Percentiles rank a stretch among this genome's conserved stretches.
phyloP scores from a whole-genome alignment of 2,797 vertebrate genomes.

The Melopsittacus undulatus region DNA sequence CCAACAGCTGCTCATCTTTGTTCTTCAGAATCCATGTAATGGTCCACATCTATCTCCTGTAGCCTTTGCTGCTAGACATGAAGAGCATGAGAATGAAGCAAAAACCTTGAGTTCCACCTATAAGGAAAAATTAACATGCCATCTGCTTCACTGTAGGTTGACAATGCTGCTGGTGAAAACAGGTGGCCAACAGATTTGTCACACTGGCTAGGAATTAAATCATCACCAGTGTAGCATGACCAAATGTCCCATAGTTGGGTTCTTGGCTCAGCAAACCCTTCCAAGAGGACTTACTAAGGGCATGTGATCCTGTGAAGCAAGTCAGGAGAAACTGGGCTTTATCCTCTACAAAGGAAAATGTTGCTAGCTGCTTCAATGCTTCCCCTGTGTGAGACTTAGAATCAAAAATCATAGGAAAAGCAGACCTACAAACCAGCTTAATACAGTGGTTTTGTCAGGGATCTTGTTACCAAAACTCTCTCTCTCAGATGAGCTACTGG shows the following conservation, averaged over 20 bases:
- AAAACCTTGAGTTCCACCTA: neutral
- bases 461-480: neutral
- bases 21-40: neutral
- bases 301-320: neutral
- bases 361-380: neutral
- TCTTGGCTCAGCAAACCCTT: neutral
- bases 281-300: neutral
- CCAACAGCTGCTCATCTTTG: neutral
- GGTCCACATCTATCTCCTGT: neutral
- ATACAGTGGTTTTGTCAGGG: neutral
- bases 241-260: neutral
- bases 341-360: neutral
- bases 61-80: neutral
- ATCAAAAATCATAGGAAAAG: neutral
- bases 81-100: neutral
- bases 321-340: neutral
- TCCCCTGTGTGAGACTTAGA: neutral
- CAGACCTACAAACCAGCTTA: neutral
- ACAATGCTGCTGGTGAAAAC: neutral
- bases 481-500: neutral
- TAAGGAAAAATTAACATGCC: neutral
- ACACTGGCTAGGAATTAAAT: neutral
- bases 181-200: neutral
- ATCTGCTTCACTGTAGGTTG: fast-evolving
- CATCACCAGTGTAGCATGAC: neutral